These are phyloP conservation scores for Tolypeutes matacus DNA, from an alignment of 2,797 vertebrate genomes.

Conservation along the genomic window DNA sequence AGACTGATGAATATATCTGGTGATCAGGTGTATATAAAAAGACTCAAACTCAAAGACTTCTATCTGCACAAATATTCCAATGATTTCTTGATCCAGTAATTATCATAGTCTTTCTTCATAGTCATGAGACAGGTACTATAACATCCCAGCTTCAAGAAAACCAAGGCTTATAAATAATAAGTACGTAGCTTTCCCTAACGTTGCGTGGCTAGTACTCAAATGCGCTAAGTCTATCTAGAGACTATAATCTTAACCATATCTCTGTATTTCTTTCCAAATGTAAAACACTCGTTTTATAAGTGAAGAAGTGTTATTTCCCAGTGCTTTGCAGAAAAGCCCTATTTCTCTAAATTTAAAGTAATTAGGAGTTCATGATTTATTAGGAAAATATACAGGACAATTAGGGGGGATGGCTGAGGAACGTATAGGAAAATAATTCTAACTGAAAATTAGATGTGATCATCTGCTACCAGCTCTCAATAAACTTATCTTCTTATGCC, in stretches of 20 bases:
- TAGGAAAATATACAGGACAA: neutral
- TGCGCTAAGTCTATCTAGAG: neutral
- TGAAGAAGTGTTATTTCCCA: neutral
- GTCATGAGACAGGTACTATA: neutral
- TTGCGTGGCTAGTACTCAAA: neutral
- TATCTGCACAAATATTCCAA: neutral
- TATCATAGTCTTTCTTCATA: neutral
- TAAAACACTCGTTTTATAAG: conserved; percentile 36
- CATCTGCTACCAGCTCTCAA: neutral
- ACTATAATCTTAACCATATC: neutral
- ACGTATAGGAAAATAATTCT: conserved; percentile 19
- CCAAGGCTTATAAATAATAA: neutral
- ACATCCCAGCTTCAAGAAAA: neutral
- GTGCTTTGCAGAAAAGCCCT: neutral
- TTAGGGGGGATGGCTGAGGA: neutral
- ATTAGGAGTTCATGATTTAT: conserved; percentile 13
- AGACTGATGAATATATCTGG: neutral
- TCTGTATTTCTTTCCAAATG: conserved; percentile 19
- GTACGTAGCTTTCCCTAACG: neutral
- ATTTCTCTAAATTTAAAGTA: conserved; percentile 31
- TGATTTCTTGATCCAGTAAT: conserved; percentile 1
- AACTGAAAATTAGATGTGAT: neutral
- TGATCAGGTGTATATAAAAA: neutral
- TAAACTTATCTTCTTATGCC: neutral
- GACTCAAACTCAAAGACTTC: neutral